Percentiles rank a stretch among this genome's conserved stretches.
Conservation (phyloP, 2,888 invertebrate species). For the Perizoma affinitatum region DNA sequence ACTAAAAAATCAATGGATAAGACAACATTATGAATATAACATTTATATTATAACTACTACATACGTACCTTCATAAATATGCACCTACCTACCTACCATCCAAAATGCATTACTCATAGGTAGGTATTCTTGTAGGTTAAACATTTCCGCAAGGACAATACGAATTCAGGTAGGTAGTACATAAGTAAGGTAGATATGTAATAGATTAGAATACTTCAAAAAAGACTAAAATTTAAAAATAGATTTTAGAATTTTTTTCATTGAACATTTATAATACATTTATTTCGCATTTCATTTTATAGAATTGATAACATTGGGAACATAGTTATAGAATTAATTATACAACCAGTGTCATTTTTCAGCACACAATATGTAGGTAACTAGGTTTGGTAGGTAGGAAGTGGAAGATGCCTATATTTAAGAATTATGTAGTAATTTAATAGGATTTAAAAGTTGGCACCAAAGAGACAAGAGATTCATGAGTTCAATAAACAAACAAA, state of each 20-base stretch:
- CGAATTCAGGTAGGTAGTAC: constrained; percentile 23
- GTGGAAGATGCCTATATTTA: too few relatives aligned
- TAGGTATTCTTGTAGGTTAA: constrained; percentile 47
- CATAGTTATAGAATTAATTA: too few relatives aligned
- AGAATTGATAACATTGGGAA: constrained; percentile 1
- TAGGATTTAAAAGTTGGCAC: constrained; percentile 17
- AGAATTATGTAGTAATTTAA: too few relatives aligned
- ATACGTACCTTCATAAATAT: too few relatives aligned
- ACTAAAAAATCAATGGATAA: constrained; percentile 76
- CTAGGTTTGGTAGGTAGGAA: background rate
- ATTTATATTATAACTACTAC: constrained; percentile 6
- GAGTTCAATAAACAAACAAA: background rate
- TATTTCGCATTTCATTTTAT: constrained; percentile 8
- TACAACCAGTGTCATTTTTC: constrained; percentile 1
- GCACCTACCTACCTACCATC: too few relatives aligned
- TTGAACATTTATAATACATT: constrained; percentile 36
- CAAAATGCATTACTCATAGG: too few relatives aligned
- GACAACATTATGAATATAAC: constrained; percentile 72
- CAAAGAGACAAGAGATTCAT: constrained; percentile 17
- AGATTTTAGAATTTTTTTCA: constrained; percentile 46
- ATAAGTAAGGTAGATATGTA: constrained; percentile 43
- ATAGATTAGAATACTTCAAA: constrained; percentile 52
- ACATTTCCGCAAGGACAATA: constrained; percentile 55
- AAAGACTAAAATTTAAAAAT: constrained; percentile 56
- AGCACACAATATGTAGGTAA: constrained; percentile 11